Conservation (phyloP, 2,888 invertebrate genomes). For the Theodoxus fluviatilis region DNA sequence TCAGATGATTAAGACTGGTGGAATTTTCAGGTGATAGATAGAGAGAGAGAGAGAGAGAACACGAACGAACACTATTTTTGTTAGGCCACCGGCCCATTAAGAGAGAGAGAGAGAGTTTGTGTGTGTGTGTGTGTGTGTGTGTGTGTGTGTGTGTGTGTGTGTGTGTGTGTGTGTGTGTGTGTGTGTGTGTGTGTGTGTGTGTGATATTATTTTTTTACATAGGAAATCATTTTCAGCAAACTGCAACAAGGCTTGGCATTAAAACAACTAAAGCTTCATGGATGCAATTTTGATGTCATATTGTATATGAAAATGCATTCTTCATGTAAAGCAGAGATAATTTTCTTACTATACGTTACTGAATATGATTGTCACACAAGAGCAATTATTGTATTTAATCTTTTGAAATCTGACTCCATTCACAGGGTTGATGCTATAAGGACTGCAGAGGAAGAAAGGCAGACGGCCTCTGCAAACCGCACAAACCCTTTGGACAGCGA, state of each 20-base stretch:
- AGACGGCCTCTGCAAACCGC: constrained; percentile 45
- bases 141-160: background rate
- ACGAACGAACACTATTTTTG: background rate
- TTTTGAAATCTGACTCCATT: constrained; percentile 5
- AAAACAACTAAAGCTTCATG: too few species aligned
- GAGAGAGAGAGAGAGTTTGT: too few species aligned
- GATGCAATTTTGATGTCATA: too few species aligned
- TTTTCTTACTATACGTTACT: too few species aligned
- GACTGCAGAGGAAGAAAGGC: constrained; percentile 50
- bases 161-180: background rate
- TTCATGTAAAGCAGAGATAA: too few species aligned
- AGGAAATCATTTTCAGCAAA: too few species aligned
- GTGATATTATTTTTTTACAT: background rate
- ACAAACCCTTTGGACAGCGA: constrained; percentile 54
- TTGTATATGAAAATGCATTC: too few species aligned
- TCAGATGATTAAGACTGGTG: too few species aligned
- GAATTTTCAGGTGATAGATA: background rate
- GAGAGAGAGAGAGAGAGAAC: background rate
- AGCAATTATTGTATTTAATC: background rate
- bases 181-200: background rate
- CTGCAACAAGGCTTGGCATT: too few species aligned
- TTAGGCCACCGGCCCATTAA: too few species aligned
- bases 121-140: too few species aligned
- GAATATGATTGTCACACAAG: background rate
- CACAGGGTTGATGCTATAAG: constrained; percentile 51